Evolutionary conservation across 2,113 vertebrate genomes (phyloP), one percentile per base, ranked within the genome.

Genomic region (Eulacestoma nigropectus): DNA sequence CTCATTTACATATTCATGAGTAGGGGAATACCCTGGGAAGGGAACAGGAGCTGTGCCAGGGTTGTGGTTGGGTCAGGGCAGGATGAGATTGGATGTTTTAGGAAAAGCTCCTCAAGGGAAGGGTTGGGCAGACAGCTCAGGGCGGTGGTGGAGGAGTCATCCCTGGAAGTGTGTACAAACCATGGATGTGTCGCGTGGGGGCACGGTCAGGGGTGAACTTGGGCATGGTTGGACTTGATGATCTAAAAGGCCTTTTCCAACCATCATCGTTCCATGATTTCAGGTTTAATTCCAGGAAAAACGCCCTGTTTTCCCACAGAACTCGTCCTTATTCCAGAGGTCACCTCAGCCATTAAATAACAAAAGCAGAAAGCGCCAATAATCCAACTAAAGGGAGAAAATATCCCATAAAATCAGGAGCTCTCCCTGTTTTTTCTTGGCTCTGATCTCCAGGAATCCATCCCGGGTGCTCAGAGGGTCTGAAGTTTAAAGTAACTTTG

Each of bases 331-430:
- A 7, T 37, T n/a, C 53, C 19, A 13, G 21, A 23, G 33, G 6
- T 42, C 25, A 32, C 9, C 32, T 13, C 27, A 22, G 25, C 33
- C 53, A 13, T 50, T 18, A 16, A 44, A 6, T 41, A 30, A 7
- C 4, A 30, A 57, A 35, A 68, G 62, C 52, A 89, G 46, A 42
- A 75, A 21, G 20, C 35, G n/a, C 39, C 62, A 27, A 4, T 3
- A 29, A 11, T 14, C 35, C 46, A 15, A 5, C 4, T 3, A 2
- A 22, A 20, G 49, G 8, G 42, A n/a, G n/a, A 11, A 32, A 87
- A 57, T 0, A 16, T 17, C 33, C 14, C 8, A 10, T 22, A 5
- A 7, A 14, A 21, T 23, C 55, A 5, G 3, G 3, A 41, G 23
- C 21, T 50, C 46, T 29, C 27, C 33, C 27, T 44, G 7, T 30